Conservation (phyloP, 2,797 vertebrate species). For the Schizopygopsis malacanthus region DNA sequence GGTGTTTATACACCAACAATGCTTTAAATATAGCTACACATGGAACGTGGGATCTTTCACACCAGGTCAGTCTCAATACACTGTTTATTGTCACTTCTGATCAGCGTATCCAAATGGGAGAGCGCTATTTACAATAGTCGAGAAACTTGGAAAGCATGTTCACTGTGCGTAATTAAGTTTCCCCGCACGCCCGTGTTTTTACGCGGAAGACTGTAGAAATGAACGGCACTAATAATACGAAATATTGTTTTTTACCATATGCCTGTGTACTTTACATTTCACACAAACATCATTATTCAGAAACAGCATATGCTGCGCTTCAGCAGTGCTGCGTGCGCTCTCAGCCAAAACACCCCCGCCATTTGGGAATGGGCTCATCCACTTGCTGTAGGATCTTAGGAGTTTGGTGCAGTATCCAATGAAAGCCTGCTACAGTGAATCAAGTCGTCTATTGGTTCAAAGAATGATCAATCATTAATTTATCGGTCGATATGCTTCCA, state of each 20-base stretch:
- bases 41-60: neutral
- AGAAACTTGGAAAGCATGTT: neutral
- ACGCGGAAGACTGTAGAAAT: neutral
- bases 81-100: neutral
- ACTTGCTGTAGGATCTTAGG: slow-evolving; percentile 78
- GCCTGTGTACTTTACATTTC: neutral
- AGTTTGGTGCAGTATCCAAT: slow-evolving; percentile 83
- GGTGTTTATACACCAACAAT: neutral
- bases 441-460: slow-evolving; percentile 83
- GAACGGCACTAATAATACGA: neutral
- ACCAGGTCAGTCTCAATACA: neutral
- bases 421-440: slow-evolving; percentile 72
- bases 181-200: neutral
- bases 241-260: slow-evolving; percentile 7
- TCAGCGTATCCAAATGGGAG: neutral
- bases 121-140: neutral
- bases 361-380: slow-evolving; percentile 86
- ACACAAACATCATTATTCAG: slow-evolving; percentile 13
- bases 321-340: slow-evolving; percentile 16
- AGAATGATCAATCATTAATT: slow-evolving; percentile 85
- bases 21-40: neutral
- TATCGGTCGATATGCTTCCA: slow-evolving; percentile 85
- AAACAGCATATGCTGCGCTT: slow-evolving; percentile 15
- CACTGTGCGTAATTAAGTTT: slow-evolving; percentile 1
- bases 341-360: slow-evolving; percentile 65